phyloP scores from a whole-genome alignment of 2,797 vertebrate species.

The Enteromius argenteus region DNA sequence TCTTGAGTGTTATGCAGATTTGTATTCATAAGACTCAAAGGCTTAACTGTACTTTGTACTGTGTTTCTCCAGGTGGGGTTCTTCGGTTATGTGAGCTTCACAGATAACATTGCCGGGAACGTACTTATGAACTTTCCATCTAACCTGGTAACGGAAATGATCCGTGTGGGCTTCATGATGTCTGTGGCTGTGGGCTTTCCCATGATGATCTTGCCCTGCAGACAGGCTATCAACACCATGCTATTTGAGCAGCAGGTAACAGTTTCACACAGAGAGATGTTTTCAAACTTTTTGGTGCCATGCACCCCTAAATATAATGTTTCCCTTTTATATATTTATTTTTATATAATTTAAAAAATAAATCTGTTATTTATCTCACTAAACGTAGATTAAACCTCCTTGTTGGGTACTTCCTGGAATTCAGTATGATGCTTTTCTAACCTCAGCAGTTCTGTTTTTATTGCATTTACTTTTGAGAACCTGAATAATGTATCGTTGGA shows the following conservation, averaged over 20 bases:
- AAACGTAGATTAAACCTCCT: neutral
- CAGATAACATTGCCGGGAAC: conserved; percentile 91
- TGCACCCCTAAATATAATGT: neutral
- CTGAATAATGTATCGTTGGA: neutral
- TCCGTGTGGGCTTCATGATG: conserved; percentile 97
- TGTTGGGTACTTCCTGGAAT: neutral
- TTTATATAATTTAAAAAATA: no score
- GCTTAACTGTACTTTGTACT: neutral
- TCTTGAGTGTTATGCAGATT: neutral
- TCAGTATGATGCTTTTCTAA: neutral
- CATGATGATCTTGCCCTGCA: conserved; percentile 98
- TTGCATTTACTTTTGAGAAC: neutral
- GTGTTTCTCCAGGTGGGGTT: conserved; percentile 87
- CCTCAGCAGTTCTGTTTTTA: neutral
- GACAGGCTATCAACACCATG: conserved; percentile 97
- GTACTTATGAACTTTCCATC: conserved; percentile 98
- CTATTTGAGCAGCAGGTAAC: conserved; percentile 97
- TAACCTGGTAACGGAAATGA: conserved; percentile 95
- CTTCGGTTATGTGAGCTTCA: conserved; percentile 97
- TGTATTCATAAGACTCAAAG: neutral
- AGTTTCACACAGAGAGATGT: neutral
- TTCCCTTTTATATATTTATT: neutral
- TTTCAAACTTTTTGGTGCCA: neutral
- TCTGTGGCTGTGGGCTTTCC: conserved; percentile 97
- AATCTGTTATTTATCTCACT: neutral